Conservation (phyloP, 2,113 vertebrate genomes). For the Gnathonemus echidnorhynchus region DNA sequence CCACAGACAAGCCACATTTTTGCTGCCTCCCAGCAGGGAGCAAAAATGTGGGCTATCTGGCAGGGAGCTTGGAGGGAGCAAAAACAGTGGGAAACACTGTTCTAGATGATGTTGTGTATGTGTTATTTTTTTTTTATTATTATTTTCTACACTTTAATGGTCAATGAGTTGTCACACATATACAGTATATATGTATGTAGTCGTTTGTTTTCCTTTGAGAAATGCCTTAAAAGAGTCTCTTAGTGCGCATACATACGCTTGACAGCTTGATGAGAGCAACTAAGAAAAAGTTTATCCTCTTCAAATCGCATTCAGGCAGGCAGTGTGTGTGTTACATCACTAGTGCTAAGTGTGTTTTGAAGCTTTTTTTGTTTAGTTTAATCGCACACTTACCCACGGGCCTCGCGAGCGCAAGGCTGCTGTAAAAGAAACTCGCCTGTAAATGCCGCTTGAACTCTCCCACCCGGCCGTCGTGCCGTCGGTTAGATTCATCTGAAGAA, state of each 20-base stretch:
- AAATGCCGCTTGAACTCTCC: background rate
- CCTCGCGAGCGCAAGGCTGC: background rate
- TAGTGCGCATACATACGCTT: conserved; percentile 29
- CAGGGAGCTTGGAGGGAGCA: too few species aligned
- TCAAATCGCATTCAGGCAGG: background rate
- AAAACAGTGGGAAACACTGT: background rate
- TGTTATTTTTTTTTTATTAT: background rate
- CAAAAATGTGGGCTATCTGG: background rate
- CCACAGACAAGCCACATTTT: background rate
- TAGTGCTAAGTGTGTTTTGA: background rate
- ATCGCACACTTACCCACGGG: background rate
- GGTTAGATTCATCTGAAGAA: conserved; percentile 84
- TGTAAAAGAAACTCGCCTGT: background rate
- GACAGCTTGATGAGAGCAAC: background rate
- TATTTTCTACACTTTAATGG: background rate
- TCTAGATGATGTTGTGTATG: background rate
- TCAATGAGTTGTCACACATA: background rate
- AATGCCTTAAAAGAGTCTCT: conserved; percentile 32
- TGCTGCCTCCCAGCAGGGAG: too few species aligned
- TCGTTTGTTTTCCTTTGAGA: background rate
- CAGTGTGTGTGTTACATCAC: conserved; percentile 20
- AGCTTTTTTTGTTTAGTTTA: background rate
- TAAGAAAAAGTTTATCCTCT: background rate
- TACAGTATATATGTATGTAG: too few species aligned
- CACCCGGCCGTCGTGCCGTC: background rate